Conservation (phyloP, 2,797 vertebrate genomes). For the Myotis pilosus region DNA sequence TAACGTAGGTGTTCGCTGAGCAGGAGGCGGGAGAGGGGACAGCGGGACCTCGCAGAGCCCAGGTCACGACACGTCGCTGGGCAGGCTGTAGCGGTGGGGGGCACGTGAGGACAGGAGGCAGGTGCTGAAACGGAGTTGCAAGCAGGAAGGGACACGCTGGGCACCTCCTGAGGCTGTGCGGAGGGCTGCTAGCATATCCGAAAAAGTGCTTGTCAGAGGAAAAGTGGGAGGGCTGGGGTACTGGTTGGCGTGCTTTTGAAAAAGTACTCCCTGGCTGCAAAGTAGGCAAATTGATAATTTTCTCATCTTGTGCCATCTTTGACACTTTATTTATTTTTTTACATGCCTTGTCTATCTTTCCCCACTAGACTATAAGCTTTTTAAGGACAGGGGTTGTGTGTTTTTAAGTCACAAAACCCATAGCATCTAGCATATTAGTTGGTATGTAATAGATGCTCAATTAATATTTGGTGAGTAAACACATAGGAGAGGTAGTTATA, state of each 20-base stretch:
- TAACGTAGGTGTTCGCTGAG: no score
- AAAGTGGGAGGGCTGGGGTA: not conserved
- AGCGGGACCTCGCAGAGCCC: not conserved
- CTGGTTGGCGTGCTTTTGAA: not conserved
- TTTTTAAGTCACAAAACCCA: not conserved
- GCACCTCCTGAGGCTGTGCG: rapidly evolving
- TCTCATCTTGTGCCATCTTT: not conserved
- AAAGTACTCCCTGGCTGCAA: not conserved
- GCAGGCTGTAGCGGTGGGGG: not conserved
- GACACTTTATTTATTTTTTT: not conserved
- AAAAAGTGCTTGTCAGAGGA: not conserved
- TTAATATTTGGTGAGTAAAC: not conserved
- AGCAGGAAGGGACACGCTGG: rapidly evolving
- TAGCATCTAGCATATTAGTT: not conserved
- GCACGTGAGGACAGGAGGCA: not conserved
- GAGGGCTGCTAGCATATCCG: not conserved
- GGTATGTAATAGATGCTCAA: not conserved
- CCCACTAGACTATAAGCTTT: not conserved
- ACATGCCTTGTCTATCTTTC: not conserved
- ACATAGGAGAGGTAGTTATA: not conserved
- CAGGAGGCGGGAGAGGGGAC: not conserved
- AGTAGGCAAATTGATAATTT: not conserved
- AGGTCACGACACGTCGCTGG: rapidly evolving
- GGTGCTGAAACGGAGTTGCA: not conserved
- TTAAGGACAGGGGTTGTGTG: not conserved